A percentile compares a stretch with the other conserved stretches of the same genome.
Evolutionary conservation across 2,888 invertebrate genomes (phyloP).

Genomic region (Dione vanillae): DNA sequence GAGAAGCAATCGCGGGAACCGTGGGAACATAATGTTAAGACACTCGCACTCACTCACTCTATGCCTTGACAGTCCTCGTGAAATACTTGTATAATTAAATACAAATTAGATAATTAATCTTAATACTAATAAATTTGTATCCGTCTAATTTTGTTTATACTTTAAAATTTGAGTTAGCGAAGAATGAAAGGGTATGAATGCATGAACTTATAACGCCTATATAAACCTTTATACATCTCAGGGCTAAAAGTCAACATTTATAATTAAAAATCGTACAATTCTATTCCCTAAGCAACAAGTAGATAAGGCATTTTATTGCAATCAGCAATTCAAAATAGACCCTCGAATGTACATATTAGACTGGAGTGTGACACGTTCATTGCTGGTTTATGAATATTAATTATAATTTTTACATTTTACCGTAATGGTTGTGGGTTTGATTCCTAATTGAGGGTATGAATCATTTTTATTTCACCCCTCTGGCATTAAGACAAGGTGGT

Average conservation of each 20-base stretch:
- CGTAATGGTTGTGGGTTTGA: background rate
- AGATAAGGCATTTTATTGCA: conserved; percentile 55
- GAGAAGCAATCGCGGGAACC: too few species aligned
- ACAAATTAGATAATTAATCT: too few species aligned
- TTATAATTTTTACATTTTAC: background rate
- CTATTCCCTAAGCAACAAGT: conserved; percentile 61
- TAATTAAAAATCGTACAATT: conserved; percentile 60
- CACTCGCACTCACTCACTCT: too few species aligned
- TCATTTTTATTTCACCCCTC: too few species aligned
- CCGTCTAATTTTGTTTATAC: background rate
- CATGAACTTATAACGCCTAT: conserved; percentile 15
- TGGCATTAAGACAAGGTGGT: too few species aligned
- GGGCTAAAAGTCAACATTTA: conserved; percentile 59
- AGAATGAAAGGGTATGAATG: conserved; percentile 15
- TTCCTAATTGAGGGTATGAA: too few species aligned
- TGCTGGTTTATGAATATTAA: conserved; percentile 2
- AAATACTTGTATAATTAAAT: too few species aligned
- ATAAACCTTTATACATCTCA: conserved; percentile 56
- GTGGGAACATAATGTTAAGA: too few species aligned
- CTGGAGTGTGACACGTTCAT: conserved; percentile 13
- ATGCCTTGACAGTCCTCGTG: too few species aligned
- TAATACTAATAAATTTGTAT: too few species aligned
- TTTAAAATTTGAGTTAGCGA: conserved; percentile 33
- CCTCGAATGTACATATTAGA: conserved; percentile 49
- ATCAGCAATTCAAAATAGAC: conserved; percentile 63